Conservation (phyloP, 2,113 vertebrate species). For the Steatornis caripensis region DNA sequence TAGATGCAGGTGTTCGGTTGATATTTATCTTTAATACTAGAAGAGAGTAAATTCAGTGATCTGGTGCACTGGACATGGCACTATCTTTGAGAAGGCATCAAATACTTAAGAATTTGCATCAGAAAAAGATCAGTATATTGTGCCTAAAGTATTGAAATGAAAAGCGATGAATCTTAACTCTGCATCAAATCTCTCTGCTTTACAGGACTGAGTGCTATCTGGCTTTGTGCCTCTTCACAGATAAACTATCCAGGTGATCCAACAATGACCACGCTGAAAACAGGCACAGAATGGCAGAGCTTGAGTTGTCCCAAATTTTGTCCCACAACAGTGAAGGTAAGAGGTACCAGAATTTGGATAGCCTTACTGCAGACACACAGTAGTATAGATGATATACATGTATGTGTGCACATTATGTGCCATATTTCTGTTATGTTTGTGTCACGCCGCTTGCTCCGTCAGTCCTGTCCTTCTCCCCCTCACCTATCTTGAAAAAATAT, state of each 20-base stretch:
- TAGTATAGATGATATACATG: too few relatives aligned
- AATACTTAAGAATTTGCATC: neutral
- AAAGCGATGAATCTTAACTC: neutral
- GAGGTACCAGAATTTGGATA: neutral
- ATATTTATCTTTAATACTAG: neutral
- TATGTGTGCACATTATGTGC: neutral
- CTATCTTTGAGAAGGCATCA: neutral
- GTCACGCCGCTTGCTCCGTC: neutral
- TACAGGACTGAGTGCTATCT: neutral
- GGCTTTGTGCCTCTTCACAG: neutral
- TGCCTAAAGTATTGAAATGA: neutral
- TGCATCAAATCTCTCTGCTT: neutral
- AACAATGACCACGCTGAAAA: neutral
- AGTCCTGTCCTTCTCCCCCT: neutral
- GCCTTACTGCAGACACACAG: fast-evolving
- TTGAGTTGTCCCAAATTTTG: neutral
- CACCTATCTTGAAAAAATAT: neutral
- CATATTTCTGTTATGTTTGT: neutral
- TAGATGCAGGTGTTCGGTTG: neutral
- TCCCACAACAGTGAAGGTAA: neutral
- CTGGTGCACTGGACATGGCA: neutral
- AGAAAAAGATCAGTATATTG: neutral
- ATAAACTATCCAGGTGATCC: neutral
- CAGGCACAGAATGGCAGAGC: neutral
- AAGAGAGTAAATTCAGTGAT: neutral